These are phyloP conservation scores for Pandemis corylana DNA, from an alignment of 2,888 invertebrate species.

Conservation along the genomic window DNA sequence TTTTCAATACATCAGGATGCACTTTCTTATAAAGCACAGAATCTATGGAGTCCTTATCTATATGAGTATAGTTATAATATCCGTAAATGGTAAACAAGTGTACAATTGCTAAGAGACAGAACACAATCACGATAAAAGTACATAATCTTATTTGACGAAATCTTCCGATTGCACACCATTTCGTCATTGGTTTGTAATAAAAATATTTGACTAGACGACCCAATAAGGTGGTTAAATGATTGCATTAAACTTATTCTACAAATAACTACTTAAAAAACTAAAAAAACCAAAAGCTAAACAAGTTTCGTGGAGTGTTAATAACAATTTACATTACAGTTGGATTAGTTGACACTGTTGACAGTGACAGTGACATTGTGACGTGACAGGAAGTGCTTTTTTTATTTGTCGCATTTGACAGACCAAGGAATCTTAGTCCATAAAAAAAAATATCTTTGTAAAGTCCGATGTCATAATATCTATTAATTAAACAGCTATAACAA, in stretches of 20 bases:
- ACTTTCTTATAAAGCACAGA: conserved; percentile 56
- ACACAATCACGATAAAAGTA: conserved; percentile 50
- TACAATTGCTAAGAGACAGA: conserved; percentile 57
- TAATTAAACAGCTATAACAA: too few species aligned
- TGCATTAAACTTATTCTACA: background rate
- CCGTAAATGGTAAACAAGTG: conserved; percentile 59
- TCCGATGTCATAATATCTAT: too few species aligned
- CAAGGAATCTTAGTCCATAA: too few species aligned
- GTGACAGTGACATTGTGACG: too few species aligned
- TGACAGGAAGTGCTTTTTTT: too few species aligned
- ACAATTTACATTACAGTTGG: too few species aligned
- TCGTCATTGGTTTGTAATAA: conserved; percentile 58
- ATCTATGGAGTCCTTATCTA: conserved; percentile 56
- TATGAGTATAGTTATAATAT: conserved; percentile 60
- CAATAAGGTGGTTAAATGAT: background rate
- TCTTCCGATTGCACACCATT: conserved; percentile 54
- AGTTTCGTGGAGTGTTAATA: too few species aligned
- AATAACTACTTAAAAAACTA: background rate
- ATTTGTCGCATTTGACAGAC: too few species aligned
- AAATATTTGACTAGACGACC: background rate
- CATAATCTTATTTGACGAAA: conserved; percentile 58
- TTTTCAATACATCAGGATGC: conserved; percentile 52
- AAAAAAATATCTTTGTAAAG: too few species aligned
- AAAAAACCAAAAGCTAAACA: background rate
- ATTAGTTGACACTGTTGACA: too few species aligned